phyloP scores from a whole-genome alignment of 2,888 invertebrate species.

The Tholera decimalis region DNA sequence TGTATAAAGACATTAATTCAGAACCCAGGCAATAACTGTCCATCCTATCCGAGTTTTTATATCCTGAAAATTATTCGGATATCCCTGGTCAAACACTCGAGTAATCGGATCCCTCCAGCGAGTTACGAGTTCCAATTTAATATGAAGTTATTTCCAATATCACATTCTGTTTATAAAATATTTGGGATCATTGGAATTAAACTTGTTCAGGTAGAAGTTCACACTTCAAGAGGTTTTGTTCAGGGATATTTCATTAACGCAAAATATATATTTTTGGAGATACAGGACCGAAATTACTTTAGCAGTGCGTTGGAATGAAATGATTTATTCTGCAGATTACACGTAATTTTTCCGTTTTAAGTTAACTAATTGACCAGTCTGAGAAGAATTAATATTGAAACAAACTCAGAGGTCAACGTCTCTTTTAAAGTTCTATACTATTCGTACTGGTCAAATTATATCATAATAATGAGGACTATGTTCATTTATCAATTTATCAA shows the following conservation, averaged over 20 bases:
- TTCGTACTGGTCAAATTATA: too few species aligned
- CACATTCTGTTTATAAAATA: slow-evolving; percentile 1
- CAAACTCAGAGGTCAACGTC: too few species aligned
- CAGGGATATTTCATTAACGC: not conserved
- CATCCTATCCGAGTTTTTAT: slow-evolving; percentile 10
- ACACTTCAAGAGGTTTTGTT: not conserved
- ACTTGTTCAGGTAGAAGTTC: slow-evolving; percentile 15
- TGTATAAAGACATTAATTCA: not conserved
- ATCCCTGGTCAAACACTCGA: slow-evolving; percentile 17
- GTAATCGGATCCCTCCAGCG: slow-evolving; percentile 22
- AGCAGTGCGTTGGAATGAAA: too few species aligned
- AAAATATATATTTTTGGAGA: not conserved
- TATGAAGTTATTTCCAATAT: slow-evolving; percentile 1
- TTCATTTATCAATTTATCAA: too few species aligned
- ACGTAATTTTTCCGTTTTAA: too few species aligned
- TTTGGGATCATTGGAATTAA: slow-evolving; percentile 18
- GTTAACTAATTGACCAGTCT: too few species aligned
- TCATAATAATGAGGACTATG: too few species aligned
- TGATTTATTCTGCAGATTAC: too few species aligned
- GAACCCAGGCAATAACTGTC: not conserved
- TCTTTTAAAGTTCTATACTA: too few species aligned
- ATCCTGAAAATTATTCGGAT: slow-evolving; percentile 19
- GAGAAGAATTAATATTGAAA: too few species aligned
- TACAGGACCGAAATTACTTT: too few species aligned
- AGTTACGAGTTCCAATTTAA: slow-evolving; percentile 20